A percentile compares a stretch with the other conserved stretches of the same genome.
Conservation (phyloP, 2,888 invertebrate genomes). For the Acanthosepion esculentum region DNA sequence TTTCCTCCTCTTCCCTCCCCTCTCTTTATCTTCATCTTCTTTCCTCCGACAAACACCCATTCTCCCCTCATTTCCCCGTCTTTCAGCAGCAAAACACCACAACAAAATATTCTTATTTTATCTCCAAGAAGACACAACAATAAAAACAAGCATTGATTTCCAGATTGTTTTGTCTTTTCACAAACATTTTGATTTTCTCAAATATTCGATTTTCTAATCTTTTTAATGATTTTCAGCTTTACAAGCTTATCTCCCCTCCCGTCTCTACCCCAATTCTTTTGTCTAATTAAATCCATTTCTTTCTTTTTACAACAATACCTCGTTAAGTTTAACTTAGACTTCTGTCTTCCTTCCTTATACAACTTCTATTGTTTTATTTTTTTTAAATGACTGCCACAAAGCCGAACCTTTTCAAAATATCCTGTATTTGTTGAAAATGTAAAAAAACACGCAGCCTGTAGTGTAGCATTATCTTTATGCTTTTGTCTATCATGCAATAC, state of each 20-base stretch:
- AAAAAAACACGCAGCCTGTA: no score
- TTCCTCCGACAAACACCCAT: no score
- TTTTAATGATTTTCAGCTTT: neutral
- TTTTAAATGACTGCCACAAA: neutral
- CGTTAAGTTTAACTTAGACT: neutral
- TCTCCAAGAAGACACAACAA: no score
- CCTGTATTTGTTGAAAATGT: neutral
- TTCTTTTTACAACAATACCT: neutral
- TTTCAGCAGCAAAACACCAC: neutral
- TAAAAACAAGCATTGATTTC: neutral
- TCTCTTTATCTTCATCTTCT: no score
- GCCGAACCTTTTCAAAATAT: neutral
- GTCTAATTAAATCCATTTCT: constrained; percentile 11
- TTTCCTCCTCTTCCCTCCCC: no score
- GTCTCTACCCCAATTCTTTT: neutral
- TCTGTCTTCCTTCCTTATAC: neutral
- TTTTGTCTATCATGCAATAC: neutral
- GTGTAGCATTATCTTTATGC: neutral
- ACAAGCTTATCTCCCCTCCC: neutral
- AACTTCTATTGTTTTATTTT: neutral
- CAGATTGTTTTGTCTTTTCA: neutral
- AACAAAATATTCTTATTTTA: neutral
- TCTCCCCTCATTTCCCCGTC: neutral
- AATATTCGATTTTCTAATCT: neutral
- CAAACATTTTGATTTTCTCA: constrained; percentile 1